These are phyloP conservation scores for Tupiocoris notatus DNA, from an alignment of 2,888 invertebrate genomes.

Conservation along the genomic window DNA sequence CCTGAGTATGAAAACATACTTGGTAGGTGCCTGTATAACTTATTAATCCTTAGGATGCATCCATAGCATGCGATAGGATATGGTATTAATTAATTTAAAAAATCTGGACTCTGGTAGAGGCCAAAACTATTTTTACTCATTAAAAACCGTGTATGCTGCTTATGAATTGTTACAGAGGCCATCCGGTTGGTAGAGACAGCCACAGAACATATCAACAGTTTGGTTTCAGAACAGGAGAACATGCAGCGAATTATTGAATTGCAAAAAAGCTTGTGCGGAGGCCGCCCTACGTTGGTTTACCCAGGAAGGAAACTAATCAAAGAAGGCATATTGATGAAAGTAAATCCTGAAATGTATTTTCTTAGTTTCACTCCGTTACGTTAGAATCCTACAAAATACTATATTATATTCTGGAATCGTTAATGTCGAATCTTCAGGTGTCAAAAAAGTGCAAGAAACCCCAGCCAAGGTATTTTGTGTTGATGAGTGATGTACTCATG, in stretches of 20 bases:
- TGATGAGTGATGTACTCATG: slow-evolving; percentile 71
- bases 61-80: too few species aligned
- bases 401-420: too few species aligned
- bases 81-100: background rate
- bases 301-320: slow-evolving; percentile 69
- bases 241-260: slow-evolving; percentile 66
- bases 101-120: background rate
- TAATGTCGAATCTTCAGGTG: slow-evolving; percentile 14
- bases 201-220: slow-evolving; percentile 69
- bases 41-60: too few species aligned
- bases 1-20: slow-evolving; percentile 59
- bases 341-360: too few species aligned
- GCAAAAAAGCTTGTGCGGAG: slow-evolving; percentile 63
- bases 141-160: background rate
- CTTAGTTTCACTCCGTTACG: too few species aligned
- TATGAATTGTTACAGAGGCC: slow-evolving; percentile 58
- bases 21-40: slow-evolving; percentile 53
- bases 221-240: slow-evolving; percentile 71
- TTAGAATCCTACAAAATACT: too few species aligned
- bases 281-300: slow-evolving; percentile 65
- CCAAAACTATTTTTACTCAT: background rate
- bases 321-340: slow-evolving; percentile 64
- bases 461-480: slow-evolving; percentile 65
- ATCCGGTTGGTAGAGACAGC: slow-evolving; percentile 66
- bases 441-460: slow-evolving; percentile 49